These are phyloP conservation scores for Anableps anableps DNA, from an alignment of 2,797 vertebrate genomes.

Conservation along the genomic window DNA sequence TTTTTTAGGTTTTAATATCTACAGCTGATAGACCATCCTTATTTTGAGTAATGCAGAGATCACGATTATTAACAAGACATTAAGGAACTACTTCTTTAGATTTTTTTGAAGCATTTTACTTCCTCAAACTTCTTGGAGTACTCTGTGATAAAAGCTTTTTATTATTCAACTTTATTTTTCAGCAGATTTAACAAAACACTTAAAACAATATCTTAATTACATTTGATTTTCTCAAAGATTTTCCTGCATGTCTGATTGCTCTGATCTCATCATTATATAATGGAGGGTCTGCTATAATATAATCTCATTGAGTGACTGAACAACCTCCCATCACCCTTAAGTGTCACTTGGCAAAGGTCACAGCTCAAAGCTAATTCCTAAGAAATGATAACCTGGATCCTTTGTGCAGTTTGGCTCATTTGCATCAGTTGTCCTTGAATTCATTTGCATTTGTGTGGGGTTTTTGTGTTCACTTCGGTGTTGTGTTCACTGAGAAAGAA, in stretches of 20 bases:
- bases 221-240: conserved; percentile 2
- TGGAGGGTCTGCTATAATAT: background rate
- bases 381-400: conserved; percentile 23
- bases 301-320: conserved; percentile 22
- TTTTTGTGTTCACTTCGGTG: background rate
- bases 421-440: conserved; percentile 4
- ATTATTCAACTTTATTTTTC: background rate
- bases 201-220: background rate
- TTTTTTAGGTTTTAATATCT: background rate
- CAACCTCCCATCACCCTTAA: conserved; percentile 24
- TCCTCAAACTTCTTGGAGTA: background rate
- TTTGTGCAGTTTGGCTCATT: conserved; percentile 22
- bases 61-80: background rate
- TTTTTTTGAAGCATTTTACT: background rate
- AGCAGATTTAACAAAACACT: background rate
- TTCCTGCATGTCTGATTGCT: conserved; percentile 26
- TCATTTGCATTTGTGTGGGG: background rate
- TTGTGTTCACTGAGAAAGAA: background rate
- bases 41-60: background rate
- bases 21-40: background rate
- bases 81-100: background rate
- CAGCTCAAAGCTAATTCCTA: conserved; percentile 19
- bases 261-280: conserved; percentile 20
- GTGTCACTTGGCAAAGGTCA: conserved; percentile 33
- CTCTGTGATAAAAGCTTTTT: background rate